Base-by-base conservation (phyloP, 2,113 vertebrate genomes). In the Sminthopsis crassicaudata region DNA sequence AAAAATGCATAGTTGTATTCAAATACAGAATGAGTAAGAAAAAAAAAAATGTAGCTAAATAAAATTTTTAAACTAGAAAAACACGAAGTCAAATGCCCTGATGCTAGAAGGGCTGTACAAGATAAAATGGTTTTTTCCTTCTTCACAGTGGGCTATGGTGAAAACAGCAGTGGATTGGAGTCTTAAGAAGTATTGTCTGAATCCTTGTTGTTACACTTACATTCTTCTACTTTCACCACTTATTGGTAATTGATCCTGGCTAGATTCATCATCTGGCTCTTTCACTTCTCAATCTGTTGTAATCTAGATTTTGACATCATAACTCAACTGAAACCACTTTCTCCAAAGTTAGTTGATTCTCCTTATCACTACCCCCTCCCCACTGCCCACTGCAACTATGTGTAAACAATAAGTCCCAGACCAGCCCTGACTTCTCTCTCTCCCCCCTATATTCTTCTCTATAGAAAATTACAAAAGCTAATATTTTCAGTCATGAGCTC, bases 41-140 rank as follows among this genome's bases (percentile, higher is more conserved):
- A 95, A 96, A 24, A 24, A 95, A 95, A 96, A 25, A 90, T 46
- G 23, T 57, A 91, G 51, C 24, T 54, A 42, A 89, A 91, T 89
- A 24, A 92, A 97, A 93, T 89, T 53, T n/a, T 46, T 1, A 50
- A 93, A 22, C 84, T 93, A 46, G 16, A 89, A 94, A 92, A 92
- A 94, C 91, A 89, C 0, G 3, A 67, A 54, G 53, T 14, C 50
- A 51, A 51, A 51, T 51, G 50, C 10, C 10, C 50, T 51, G 50
- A 27, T 27, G 25, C 25, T 26, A 23, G 55, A 57, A 57, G 55
- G 55, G 55, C 60, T 12, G 27, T 10, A 67, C 11, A 36, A 67
- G 57, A 67, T 36, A 67, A 16, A 57, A 27, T 57, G 8, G 0
- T 67, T 36, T 60, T 30, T 67, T 14, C 57, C 57, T 67, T 14